A percentile compares a stretch with the other conserved stretches of the same genome.
These are phyloP conservation scores for Choristoneura rosaceana DNA, from an alignment of 2,888 invertebrate species.

Conservation along the genomic window DNA sequence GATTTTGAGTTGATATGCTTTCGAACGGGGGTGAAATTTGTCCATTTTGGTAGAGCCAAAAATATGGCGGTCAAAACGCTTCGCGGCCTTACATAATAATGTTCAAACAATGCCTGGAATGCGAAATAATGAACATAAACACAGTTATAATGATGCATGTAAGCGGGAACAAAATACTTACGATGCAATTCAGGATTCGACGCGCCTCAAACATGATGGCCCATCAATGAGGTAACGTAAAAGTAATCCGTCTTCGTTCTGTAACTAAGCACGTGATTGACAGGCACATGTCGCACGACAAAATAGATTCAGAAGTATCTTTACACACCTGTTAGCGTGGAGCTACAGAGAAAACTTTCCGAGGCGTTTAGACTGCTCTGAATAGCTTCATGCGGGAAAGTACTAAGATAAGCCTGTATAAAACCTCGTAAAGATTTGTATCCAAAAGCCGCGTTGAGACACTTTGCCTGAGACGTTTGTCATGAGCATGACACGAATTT, in stretches of 20 bases:
- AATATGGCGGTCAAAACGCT: no score
- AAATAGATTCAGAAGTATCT: constrained; percentile 3
- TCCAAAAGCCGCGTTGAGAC: constrained; percentile 26
- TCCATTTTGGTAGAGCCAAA: no score
- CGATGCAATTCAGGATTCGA: neutral
- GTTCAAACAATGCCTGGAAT: neutral
- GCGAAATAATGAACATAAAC: neutral
- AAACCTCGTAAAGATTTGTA: constrained; percentile 22
- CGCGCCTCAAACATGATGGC: neutral
- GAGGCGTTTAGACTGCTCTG: neutral
- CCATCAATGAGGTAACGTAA: constrained; percentile 4
- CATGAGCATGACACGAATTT: constrained; percentile 33
- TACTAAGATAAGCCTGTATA: constrained; percentile 10
- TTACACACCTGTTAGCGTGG: constrained; percentile 1
- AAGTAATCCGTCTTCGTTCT: constrained; percentile 13
- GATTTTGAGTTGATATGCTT: no score
- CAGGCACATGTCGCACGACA: constrained; percentile 5
- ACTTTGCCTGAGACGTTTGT: constrained; percentile 28
- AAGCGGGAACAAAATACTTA: neutral
- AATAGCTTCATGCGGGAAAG: constrained; percentile 13
- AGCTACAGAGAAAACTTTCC: neutral
- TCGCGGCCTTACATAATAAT: no score
- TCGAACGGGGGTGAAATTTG: no score
- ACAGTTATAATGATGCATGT: neutral
- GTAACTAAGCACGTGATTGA: constrained; percentile 9